Evolutionary conservation across 2,797 vertebrate genomes (phyloP).

Genomic region (Pseudotriccus pelzelni): DNA sequence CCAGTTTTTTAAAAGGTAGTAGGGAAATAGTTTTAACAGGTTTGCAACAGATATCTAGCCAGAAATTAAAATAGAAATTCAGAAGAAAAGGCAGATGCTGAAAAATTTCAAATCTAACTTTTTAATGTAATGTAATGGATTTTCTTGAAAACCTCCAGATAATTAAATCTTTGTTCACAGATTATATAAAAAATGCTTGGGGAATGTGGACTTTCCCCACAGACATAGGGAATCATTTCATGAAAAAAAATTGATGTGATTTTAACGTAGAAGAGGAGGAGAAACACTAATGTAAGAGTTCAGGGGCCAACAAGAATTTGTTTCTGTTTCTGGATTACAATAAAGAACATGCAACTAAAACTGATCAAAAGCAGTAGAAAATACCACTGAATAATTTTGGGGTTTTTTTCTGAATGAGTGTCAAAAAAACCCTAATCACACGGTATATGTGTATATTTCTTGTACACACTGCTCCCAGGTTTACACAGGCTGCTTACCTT

Average conservation of each 20-base stretch:
- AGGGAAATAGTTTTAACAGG: neutral
- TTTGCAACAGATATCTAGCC: neutral
- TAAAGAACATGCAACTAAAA: neutral
- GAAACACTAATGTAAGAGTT: neutral
- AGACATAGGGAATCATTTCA: neutral
- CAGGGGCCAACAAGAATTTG: neutral
- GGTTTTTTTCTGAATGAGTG: neutral
- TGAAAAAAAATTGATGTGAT: neutral
- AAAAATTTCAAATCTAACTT: neutral
- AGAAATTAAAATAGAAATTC: neutral
- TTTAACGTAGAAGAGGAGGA: neutral
- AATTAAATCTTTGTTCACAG: neutral
- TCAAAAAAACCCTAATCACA: neutral
- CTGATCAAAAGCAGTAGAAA: neutral
- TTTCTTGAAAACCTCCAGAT: neutral
- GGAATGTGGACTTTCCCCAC: neutral
- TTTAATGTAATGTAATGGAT: neutral
- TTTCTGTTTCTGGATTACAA: neutral
- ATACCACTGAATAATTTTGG: neutral
- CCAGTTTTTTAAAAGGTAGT: neutral
- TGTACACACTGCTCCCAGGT: neutral
- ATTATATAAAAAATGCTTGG: neutral
- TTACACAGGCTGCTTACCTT: neutral
- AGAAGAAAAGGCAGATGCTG: neutral
- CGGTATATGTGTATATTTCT: neutral